Evolutionary conservation across 2,797 vertebrate species (phyloP), one percentile per base, ranked within the genome.

Genomic region (Hafferia zeledoni): DNA sequence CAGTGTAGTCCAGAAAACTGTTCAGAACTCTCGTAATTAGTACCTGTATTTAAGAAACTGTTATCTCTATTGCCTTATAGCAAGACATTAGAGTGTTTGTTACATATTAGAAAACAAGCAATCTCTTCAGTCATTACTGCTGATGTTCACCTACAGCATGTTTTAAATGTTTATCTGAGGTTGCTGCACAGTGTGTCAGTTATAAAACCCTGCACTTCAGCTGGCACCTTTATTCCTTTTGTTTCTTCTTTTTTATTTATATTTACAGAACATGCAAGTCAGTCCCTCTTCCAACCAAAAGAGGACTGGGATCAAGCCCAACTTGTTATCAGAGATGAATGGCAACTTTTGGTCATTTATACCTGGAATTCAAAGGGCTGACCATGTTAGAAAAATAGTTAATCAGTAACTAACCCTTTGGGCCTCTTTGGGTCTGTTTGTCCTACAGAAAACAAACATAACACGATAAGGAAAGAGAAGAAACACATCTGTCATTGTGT

Each of bases 381-480:
- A 30, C 31, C 15, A 22, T 3, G 4, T 15, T 17, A 17, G 65
- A 17, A 63, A 85, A 90, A 46, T 2, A 64, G 94, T 95, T 95
- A 95, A 94, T 77, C 37, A 94, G 33, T 83, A 91, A 95, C 87
- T 61, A 75, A 75, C 8, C 44, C n/a, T 31, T 24, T 4, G 46
- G 49, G 41, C 50, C 33, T 50, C 8, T 28, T 63, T 43, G 49
- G 30, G n/a, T 60, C 41, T 80, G 79, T 53, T 75, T 85, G 30
- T 60, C 44, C 44, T 68, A 57, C 41, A 65, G 43, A 93, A 93
- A 87, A 35, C 56, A 89, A 87, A 37, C 19, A 47, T 9, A 61
- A 46, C 25, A 7, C 0, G 3, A 56, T 33, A 85, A 77, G 16
- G n/a, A 65, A 82, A 71, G 35, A 89, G 20, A 80, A 90, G 27